Evolutionary conservation across 2,888 invertebrate species (phyloP), one percentile per base, ranked within the genome.

Genomic region (Idaea dimidiata): DNA sequence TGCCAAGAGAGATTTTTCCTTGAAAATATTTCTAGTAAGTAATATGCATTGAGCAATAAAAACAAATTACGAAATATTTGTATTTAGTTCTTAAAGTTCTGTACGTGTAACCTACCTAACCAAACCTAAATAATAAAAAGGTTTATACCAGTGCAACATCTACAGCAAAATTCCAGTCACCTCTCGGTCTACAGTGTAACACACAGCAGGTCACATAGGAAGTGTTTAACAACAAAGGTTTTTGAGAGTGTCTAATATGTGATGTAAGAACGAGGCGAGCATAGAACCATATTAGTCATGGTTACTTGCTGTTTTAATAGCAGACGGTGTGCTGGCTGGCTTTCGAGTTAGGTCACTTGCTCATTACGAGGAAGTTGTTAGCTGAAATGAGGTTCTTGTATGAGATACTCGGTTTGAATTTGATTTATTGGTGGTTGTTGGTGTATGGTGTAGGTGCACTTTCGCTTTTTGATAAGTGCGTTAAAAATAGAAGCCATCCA

Each of bases 201-300:
- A 8, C 43, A 14, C 43, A 14, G 65, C 65, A 59, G 68, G 67
- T 67, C 64, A 65, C 57, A 56, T 62, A 69, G 69, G 67, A 69
- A 71, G 69, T 65, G 54, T 16, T 55, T 18, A 56, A 31, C 56
- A 60, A 56, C 64, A 71, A 66, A 71, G 71, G 71, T 71, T 64
- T 65, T 61, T 59, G 1, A 61, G 61, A 62, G 62, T 62, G 59
- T 62, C 61, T 64, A 59, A 24, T 62, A 64, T 58, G 32, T 58
- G 32, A 8, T 33, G 55, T 56, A 59, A 60, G 54, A 54, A 16
- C 59, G 64, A 70, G 60, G 16, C 59, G 64, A 70, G 60, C 65
- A 70, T 58, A 54, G 63, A 67, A 66, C 61, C 66, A 59, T 67
- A 70, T 72, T 68, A 68, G 71, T 72, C 71, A 72, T 72, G 71